A percentile compares a stretch with the other conserved stretches of the same genome.
These are phyloP conservation scores for Phaedon cochleariae DNA, from an alignment of 2,888 invertebrate genomes.

Conservation along the genomic window DNA sequence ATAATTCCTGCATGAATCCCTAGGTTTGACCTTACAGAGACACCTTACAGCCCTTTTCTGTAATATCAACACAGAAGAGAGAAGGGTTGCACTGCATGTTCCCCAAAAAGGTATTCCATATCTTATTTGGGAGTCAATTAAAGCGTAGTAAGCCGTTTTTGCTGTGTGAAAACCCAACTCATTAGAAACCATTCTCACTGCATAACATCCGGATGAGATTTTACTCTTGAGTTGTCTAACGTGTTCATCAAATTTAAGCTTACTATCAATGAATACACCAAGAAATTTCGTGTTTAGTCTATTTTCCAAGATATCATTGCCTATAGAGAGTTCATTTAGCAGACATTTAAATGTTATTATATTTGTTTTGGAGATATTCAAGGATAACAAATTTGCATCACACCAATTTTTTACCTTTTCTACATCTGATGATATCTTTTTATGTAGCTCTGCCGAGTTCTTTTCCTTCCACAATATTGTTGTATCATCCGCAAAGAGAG, in stretches of 20 bases:
- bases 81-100: neutral
- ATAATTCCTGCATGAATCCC: neutral
- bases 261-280: neutral
- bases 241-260: neutral
- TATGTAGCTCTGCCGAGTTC: neutral
- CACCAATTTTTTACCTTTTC: neutral
- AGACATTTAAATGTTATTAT: neutral
- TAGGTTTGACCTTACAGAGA: slow-evolving; percentile 1
- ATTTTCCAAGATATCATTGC: slow-evolving; percentile 1
- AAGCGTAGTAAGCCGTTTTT: neutral
- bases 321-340: neutral
- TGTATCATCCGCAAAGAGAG: neutral
- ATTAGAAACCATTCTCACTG: neutral
- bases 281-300: neutral
- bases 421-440: neutral
- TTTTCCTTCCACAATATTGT: slow-evolving; percentile 7
- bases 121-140: too few relatives aligned
- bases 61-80: slow-evolving; percentile 9
- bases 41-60: neutral
- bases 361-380: neutral
- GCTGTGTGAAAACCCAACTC: neutral
- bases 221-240: neutral
- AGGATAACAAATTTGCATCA: neutral
- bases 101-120: too few relatives aligned
- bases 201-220: neutral